These are phyloP conservation scores for Pterophyllum scalare DNA, from an alignment of 2,113 vertebrate genomes.

Conservation along the genomic window DNA sequence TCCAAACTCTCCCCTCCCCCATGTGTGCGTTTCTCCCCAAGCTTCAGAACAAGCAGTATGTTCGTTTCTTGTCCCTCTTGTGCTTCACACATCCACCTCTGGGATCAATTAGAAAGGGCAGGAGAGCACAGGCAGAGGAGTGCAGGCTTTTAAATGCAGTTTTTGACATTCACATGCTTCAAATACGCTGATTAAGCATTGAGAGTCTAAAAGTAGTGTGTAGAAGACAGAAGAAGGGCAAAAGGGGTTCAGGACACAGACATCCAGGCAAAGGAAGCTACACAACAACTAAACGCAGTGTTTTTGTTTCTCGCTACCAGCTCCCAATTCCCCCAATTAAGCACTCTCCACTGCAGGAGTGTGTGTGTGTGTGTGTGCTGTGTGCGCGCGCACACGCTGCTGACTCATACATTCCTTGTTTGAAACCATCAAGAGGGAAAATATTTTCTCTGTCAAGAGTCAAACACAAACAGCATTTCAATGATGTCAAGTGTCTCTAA, in stretches of 20 bases:
- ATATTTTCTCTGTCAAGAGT: conserved; percentile 54
- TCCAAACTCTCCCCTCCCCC: not conserved
- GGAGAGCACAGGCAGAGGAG: not conserved
- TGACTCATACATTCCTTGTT: conserved; percentile 51
- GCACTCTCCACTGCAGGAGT: conserved; percentile 1
- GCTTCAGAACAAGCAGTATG: not conserved
- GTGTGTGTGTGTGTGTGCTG: conserved; percentile 7
- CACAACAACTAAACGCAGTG: conserved; percentile 14
- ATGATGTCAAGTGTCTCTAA: conserved; percentile 58
- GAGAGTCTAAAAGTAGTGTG: not conserved
- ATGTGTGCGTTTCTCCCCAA: not conserved
- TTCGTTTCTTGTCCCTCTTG: not conserved
- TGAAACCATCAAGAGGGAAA: conserved; percentile 32
- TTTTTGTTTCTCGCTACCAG: conserved; percentile 16
- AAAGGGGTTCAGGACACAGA: not conserved
- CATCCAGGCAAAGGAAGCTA: not conserved
- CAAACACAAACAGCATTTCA: conserved; percentile 52
- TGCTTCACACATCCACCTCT: conserved; percentile 34
- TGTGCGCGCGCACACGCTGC: conserved; percentile 26
- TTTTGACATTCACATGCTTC: not conserved
- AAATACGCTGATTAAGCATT: conserved; percentile 34
- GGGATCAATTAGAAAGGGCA: conserved; percentile 58
- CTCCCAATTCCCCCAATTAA: conserved; percentile 11
- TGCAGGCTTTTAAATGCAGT: conserved; percentile 8
- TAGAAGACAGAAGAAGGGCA: not conserved